Base-by-base conservation (phyloP, 2,797 vertebrate genomes). In the Enteromius unitaeniatus region DNA sequence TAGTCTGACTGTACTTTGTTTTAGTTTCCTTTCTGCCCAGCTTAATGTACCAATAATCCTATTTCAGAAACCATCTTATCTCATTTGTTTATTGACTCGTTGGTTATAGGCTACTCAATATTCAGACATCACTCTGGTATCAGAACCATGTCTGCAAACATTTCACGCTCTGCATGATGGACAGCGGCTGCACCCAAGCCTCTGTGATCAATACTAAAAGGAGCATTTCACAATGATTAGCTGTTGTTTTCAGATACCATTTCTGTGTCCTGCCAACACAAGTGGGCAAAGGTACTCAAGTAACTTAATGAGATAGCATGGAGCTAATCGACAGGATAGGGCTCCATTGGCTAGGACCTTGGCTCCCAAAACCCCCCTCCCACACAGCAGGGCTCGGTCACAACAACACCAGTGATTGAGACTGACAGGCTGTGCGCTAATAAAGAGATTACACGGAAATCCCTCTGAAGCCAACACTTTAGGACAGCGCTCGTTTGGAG, bases 401-500 rank as follows among this genome's bases (percentile, higher is more conserved):
- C 89, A 91, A 89, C 89, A 89, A 92, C 91, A 87, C 88, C 85
- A 74, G 88, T 90, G 92, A 95, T 92, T 88, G 91, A 91, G 91
- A 91, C 85, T 90, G 93, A 92, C 93, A 92, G 91, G 83, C 90
- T 88, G 83, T 89, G 88, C 83, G 87, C 91, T 92, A 92, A 91
- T 93, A 93, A 94, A 93, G 91, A 91, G 93, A 94, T 94, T 94
- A 94, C 11, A 67, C 51, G 76, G 87, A 89, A 89, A 89, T 89
- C 87, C 90, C 74, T 86, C 79, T 55, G 83, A 89, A 68, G 86
- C 84, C 83, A 89, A 84, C 85, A 87, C 85, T 90, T 90, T 85
- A 84, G 86, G 64, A 80, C 70, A 64, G 84, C 75, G 34, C 69
- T 75, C 58, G 45, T 68, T 87, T 86, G 80, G 60, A 75, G 64